phyloP scores from a whole-genome alignment of 1,140 invertebrate species.

The Meloidogyne chitwoodi region DNA sequence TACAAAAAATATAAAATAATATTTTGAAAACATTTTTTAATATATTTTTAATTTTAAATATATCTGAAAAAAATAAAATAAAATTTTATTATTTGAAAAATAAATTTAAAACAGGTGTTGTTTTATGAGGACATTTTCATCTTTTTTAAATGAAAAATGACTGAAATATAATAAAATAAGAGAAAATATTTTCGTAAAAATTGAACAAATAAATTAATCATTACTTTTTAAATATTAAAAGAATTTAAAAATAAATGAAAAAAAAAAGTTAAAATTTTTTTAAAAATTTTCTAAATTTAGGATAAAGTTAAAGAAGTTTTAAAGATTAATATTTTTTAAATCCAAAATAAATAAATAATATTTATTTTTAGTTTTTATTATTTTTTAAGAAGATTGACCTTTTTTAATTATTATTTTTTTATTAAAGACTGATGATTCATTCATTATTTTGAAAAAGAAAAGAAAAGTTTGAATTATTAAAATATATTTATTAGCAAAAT shows the following conservation, averaged over 20 bases:
- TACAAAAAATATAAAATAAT: background rate
- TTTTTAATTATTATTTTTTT: no score
- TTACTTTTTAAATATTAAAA: no score
- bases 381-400: no score
- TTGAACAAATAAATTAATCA: background rate
- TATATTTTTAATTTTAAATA: background rate
- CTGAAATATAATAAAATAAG: background rate
- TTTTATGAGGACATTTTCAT: background rate
- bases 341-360: no score
- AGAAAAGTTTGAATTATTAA: no score
- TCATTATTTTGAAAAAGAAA: no score
- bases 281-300: background rate
- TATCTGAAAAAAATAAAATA: background rate
- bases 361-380: no score
- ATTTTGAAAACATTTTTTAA: background rate
- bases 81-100: background rate
- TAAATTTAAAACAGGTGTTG: background rate
- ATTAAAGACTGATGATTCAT: no score
- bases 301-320: no score
- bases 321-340: no score
- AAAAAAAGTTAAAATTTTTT: background rate
- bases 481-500: no score
- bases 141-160: background rate
- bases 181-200: background rate
- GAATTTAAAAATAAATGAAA: background rate